phyloP scores from a whole-genome alignment of 2,113 vertebrate genomes.

The Centropristis striata region DNA sequence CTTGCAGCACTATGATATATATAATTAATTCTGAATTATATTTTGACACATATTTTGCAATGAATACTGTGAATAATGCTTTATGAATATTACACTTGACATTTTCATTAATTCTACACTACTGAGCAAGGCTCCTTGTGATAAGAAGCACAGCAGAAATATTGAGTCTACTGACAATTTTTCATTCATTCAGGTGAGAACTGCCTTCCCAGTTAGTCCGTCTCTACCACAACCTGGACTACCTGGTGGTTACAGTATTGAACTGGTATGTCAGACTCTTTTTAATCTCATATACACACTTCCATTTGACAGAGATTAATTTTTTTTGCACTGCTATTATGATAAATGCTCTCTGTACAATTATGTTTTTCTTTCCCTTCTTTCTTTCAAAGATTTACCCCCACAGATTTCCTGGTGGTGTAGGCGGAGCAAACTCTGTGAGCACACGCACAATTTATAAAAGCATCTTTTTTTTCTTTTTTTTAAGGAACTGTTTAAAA shows the following conservation, averaged over 20 bases:
- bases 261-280: conserved; percentile 74
- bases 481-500: no score
- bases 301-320: background rate
- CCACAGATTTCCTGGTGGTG: conserved; percentile 58
- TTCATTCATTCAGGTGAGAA: conserved; percentile 59
- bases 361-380: background rate
- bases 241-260: conserved; percentile 80
- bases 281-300: background rate
- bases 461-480: background rate
- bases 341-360: background rate
- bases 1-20: no score
- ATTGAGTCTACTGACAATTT: background rate
- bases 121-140: background rate
- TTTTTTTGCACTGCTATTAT: background rate
- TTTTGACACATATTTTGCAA: no score
- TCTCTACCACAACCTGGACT: conserved; percentile 61
- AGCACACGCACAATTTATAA: background rate
- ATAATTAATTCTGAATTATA: no score
- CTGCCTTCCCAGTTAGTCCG: conserved; percentile 42
- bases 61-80: no score
- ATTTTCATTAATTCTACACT: no score
- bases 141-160: background rate
- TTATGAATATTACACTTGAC: no score
- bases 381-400: conserved; percentile 73
- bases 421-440: conserved; percentile 60